Evolutionary conservation across 1,140 invertebrate species (phyloP).

Genomic region (Proctacanthus coquilletti): DNA sequence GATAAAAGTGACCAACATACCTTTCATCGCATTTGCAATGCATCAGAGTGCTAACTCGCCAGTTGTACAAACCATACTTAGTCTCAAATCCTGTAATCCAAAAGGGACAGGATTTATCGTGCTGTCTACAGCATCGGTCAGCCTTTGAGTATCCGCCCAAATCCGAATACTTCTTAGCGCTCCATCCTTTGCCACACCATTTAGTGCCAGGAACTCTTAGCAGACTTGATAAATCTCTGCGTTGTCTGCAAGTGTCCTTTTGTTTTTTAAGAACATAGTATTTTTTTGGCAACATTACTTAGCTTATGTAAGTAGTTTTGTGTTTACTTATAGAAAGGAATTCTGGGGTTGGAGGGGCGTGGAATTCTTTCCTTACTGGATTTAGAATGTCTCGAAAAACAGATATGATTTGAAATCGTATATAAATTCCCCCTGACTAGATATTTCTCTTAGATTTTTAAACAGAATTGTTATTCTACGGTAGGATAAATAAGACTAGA

Average conservation of each 20-base stretch:
- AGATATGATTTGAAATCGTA: no score
- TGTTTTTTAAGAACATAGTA: no score
- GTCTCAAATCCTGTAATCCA: slow-evolving; percentile 60
- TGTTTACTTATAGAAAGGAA: no score
- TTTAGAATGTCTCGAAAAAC: no score
- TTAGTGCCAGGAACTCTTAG: slow-evolving; percentile 65
- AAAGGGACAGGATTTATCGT: slow-evolving; percentile 66
- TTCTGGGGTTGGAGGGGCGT: no score
- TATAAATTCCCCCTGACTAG: no score
- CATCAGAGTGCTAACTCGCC: slow-evolving; percentile 68
- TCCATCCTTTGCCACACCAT: slow-evolving; percentile 74
- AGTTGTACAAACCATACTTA: slow-evolving; percentile 70
- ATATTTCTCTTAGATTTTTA: no score
- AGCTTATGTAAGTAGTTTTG: no score
- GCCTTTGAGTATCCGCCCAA: slow-evolving; percentile 59
- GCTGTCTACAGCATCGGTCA: slow-evolving; percentile 68
- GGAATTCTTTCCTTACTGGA: no score
- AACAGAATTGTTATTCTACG: no score
- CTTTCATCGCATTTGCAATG: slow-evolving; percentile 78
- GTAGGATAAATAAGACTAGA: no score
- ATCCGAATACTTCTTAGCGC: slow-evolving; percentile 54
- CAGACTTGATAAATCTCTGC: slow-evolving; percentile 33
- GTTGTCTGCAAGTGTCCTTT: slow-evolving; percentile 15
- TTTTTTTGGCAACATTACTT: no score
- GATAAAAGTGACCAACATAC: slow-evolving; percentile 35